Evolutionary conservation across 1,140 invertebrate genomes (phyloP).

Genomic region (Drosophila orosa): DNA sequence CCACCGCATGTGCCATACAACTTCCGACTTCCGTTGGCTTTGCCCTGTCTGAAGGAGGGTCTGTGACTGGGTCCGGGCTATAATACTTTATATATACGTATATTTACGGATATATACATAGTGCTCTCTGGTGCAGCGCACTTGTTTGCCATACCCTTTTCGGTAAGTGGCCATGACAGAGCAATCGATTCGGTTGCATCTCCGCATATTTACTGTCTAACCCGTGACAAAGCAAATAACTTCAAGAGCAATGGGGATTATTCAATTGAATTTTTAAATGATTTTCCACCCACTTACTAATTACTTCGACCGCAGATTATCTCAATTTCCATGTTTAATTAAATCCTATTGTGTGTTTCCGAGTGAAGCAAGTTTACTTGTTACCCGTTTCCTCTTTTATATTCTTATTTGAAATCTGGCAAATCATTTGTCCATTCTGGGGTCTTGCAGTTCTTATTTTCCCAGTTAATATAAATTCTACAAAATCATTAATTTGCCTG

Average conservation of each 20-base stretch:
- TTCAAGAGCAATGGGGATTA: constrained; percentile 1
- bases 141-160: constrained; percentile 35
- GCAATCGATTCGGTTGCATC: constrained; percentile 28
- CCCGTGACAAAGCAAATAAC: constrained; percentile 30
- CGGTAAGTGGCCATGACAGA: constrained; percentile 33
- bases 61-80: constrained; percentile 15
- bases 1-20: constrained; percentile 78
- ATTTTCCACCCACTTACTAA: background rate
- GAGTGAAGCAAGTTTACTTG: background rate
- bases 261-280: constrained; percentile 6
- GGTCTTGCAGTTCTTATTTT: background rate
- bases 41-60: constrained; percentile 40
- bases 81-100: constrained; percentile 11
- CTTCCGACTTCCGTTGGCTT: constrained; percentile 76
- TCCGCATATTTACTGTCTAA: constrained; percentile 5
- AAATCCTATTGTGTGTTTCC: background rate
- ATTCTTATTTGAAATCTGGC: background rate
- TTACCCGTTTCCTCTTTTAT: background rate
- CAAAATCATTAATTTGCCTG: no score
- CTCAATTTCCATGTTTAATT: constrained; percentile 18
- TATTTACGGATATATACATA: background rate
- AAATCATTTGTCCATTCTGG: background rate
- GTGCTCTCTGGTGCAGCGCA: constrained; percentile 6
- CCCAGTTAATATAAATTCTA: background rate
- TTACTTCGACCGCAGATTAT: constrained; percentile 8